Evolutionary conservation across 2,113 vertebrate species (phyloP), one percentile per base, ranked within the genome.

Genomic region (Eudyptes chrysolophus): DNA sequence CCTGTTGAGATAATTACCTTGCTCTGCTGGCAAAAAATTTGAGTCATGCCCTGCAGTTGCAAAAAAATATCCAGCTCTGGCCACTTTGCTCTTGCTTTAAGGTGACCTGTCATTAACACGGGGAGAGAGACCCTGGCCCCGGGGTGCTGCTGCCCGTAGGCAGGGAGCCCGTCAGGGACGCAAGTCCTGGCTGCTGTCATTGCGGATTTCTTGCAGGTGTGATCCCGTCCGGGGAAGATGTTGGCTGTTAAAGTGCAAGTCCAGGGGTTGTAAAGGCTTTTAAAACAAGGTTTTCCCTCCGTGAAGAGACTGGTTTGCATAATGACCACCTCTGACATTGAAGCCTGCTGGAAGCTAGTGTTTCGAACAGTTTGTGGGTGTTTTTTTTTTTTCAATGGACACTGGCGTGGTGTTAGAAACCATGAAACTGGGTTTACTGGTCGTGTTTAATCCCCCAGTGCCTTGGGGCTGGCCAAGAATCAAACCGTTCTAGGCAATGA

Each of bases 1-100:
- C 64, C 84, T 75, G 92, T 94, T 92, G 96, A 95, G 94, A 79
- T 95, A 89, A 97, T 97, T 96, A 96, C 97, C 97, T 95, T 64
- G 89, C 79, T 69, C 66, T 70, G 55, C 65, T 76, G 77, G 48
- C 6, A 16, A 19, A 30, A n/a, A 24, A 55, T 9, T 54, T 61
- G 77, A 93, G 52, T 89, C 29, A 29, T 40, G 61, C 40, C 40
- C 49, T 83, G 29, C 34, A 46, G 46, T 70, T 72, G 61, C 44
- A 71, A 69, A 69, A 87, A 61, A 71, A 22, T 7, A 30, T 6
- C 25, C 38, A 44, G 27, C 29, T 55, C 75, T 61, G 60, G 38
- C 40, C 13, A 7, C n/a, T 89, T 89, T 27, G 26, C 51, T 57
- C 51, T 62, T 75, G 66, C 49, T 90, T 90, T 86, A 77, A 51